phyloP scores from a whole-genome alignment of 1,140 invertebrate genomes.

The Zaprionus kolodkinae region DNA sequence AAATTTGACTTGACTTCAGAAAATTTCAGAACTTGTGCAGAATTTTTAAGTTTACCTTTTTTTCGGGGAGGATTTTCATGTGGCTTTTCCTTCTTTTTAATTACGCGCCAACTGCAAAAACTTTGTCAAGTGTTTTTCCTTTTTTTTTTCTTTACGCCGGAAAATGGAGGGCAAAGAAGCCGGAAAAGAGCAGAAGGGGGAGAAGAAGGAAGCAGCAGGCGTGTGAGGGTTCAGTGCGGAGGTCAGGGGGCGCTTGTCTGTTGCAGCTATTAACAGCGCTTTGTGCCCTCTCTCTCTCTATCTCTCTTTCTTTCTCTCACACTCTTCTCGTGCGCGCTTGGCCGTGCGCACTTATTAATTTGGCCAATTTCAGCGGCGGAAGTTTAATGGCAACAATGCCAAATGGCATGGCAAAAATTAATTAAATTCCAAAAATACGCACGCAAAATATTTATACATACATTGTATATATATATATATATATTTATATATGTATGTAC shows the following conservation, averaged over 20 bases:
- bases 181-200: background rate
- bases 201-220: background rate
- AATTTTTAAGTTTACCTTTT: constrained; percentile 2
- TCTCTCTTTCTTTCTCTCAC: too few relatives aligned
- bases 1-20: background rate
- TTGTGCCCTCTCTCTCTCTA: constrained; percentile 44
- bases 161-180: constrained; percentile 1
- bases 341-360: constrained; percentile 68
- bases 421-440: constrained; percentile 59
- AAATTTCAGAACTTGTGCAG: background rate
- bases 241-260: constrained; percentile 4
- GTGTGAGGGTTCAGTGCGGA: too few relatives aligned
- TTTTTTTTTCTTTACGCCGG: constrained; percentile 43
- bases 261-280: constrained; percentile 71
- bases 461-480: background rate
- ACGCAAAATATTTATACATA: background rate
- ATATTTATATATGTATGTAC: background rate
- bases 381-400: constrained; percentile 50
- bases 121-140: constrained; percentile 57
- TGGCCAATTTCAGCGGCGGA: constrained; percentile 70
- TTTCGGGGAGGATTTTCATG: constrained; percentile 4
- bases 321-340: too few relatives aligned
- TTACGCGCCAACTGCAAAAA: constrained; percentile 56
- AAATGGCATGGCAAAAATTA: constrained; percentile 62
- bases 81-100: constrained; percentile 52